Percentiles rank a stretch among this genome's conserved stretches.
Evolutionary conservation across 2,888 invertebrate genomes (phyloP).

Genomic region (Acanthosepion esculentum): DNA sequence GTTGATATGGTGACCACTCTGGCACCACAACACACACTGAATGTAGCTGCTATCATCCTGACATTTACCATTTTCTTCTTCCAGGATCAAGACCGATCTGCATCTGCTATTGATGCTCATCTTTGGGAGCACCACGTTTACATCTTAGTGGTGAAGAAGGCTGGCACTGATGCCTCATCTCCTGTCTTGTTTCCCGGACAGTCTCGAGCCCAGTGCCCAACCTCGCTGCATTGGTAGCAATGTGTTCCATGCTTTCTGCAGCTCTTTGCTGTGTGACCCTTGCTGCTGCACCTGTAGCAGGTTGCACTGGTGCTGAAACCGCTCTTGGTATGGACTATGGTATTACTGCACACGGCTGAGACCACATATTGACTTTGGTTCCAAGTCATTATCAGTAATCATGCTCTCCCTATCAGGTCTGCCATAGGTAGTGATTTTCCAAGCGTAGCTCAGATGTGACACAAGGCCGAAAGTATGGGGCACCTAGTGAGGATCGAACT

Average conservation of each 20-base stretch:
- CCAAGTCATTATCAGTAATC: not conserved
- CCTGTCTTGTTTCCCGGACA: not conserved
- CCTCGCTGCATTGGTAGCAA: not conserved
- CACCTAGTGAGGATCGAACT: no score
- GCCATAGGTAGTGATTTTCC: not conserved
- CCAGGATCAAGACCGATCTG: no score
- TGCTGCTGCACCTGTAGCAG: not conserved
- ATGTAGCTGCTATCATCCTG: no score
- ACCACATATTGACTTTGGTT: not conserved
- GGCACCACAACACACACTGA: no score
- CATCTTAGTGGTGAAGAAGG: no score
- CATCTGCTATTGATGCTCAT: no score
- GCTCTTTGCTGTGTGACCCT: not conserved
- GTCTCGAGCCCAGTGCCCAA: not conserved
- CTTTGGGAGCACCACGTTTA: no score
- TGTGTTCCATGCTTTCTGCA: not conserved
- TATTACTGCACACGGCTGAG: not conserved
- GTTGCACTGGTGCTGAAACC: not conserved
- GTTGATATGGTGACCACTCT: no score
- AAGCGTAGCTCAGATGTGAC: no score
- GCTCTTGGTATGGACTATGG: not conserved
- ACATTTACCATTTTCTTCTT: no score
- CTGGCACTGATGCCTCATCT: not conserved
- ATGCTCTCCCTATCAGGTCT: not conserved
- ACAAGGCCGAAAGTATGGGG: no score